phyloP scores from a whole-genome alignment of 2,888 invertebrate species.

The Oscheius sp. region DNA sequence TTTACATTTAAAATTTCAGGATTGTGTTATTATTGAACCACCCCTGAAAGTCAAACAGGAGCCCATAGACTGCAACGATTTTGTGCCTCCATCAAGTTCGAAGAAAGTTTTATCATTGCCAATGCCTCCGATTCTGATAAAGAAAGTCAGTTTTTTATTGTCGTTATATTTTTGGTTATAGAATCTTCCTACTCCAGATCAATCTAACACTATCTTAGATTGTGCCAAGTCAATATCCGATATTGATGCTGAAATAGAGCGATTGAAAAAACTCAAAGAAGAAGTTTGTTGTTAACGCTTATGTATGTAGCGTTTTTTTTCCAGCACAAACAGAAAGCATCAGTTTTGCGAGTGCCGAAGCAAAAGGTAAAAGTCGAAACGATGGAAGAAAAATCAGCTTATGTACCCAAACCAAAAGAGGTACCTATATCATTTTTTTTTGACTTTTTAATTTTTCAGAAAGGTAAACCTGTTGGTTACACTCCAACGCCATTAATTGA shows the following conservation, averaged over 20 bases:
- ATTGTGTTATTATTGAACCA: not conserved
- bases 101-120: not conserved
- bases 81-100: not conserved
- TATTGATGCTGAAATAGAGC: constrained; percentile 30
- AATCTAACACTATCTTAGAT: not conserved
- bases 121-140: not conserved
- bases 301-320: not conserved
- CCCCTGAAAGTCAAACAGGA: not conserved
- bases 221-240: constrained; percentile 16
- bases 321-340: constrained; percentile 18
- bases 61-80: not conserved
- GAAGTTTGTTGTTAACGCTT: not conserved
- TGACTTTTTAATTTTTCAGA: not conserved
- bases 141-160: not conserved
- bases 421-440: not conserved
- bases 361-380: not conserved
- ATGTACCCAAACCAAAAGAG: not conserved
- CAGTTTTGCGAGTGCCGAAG: not conserved
- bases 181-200: not conserved
- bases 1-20: no score
- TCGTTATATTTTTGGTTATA: not conserved
- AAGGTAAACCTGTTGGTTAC: constrained; percentile 10
- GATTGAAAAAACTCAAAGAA: constrained; percentile 16
- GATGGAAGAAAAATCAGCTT: not conserved
- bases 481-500: constrained; percentile 28